Base-by-base conservation (phyloP, 2,113 vertebrate genomes). In the Stigmatopora nigra region DNA sequence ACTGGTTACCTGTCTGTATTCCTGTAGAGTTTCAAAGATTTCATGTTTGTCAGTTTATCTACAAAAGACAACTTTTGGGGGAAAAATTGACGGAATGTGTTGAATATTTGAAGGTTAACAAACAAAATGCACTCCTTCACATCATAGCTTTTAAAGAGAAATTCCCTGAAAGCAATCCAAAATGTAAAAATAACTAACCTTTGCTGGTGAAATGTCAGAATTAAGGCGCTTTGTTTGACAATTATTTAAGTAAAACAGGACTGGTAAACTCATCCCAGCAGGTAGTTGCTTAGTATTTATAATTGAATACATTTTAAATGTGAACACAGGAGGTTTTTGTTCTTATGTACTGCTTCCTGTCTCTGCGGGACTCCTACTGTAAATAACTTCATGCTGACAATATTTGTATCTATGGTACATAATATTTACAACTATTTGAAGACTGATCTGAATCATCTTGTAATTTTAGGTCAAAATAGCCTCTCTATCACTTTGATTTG, bases 221-320 rank as follows among this genome's bases (percentile, higher is more conserved):
- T 44, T 85, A 86, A 88, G 86, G 84, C 82, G 83, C 80, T 88
- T 86, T 73, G 75, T 77, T 77, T 9, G 62, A 71, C 69, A 69
- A 51, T 75, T 73, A 59, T 64, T 16, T 49, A 36, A 65, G 31
- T 64, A 72, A 67, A 76, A 41, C 9, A 20, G 3, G 58, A 69
- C 38, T 19, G 17, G 56, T 15, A 73, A 72, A 59, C 49, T 35
- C 16, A 67, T 72, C 71, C 61, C 31, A 64, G 6, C 36, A 20
- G 70, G 53, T 46, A 44, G 59, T 52, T 65, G 11, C 49, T 38
- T 45, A 71, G 20, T 61, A 76, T 69, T 45, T 79, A 78, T 64
- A 55, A 66, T 65, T 19, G 22, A 55, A 57, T 49, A 71, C 47
- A 13, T 56, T 61, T 70, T 52, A 36, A 35, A 70, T 70, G 45